phyloP scores from a whole-genome alignment of 2,888 invertebrate species.

The Gonocerus acuteangulatus region DNA sequence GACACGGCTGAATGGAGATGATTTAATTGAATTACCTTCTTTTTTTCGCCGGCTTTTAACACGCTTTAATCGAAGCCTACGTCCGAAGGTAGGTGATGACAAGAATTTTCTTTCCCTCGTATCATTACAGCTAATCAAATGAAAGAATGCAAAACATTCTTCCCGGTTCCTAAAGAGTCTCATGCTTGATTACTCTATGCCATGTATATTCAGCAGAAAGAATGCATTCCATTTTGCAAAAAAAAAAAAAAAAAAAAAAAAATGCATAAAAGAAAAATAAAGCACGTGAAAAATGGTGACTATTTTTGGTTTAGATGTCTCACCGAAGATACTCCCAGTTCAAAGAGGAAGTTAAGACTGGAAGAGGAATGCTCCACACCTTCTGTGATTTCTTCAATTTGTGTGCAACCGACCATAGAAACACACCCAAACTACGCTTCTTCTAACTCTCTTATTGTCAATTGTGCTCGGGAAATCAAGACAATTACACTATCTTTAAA shows the following conservation, averaged over 20 bases:
- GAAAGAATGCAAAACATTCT: slow-evolving; percentile 5
- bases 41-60: slow-evolving; percentile 22
- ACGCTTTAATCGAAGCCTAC: slow-evolving; percentile 23
- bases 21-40: slow-evolving; percentile 22
- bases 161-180: slow-evolving; percentile 2
- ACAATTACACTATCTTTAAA: background rate
- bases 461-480: background rate
- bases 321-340: slow-evolving; percentile 12
- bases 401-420: slow-evolving; percentile 16
- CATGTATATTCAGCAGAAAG: no score
- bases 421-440: slow-evolving; percentile 11
- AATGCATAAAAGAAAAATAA: background rate
- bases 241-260: background rate
- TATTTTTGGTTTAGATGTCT: background rate
- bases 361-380: slow-evolving; percentile 19
- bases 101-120: background rate
- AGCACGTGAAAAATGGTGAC: background rate
- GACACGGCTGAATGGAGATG: background rate
- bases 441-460: background rate
- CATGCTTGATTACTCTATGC: background rate
- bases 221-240: no score
- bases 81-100: slow-evolving; percentile 4
- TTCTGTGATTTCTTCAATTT: slow-evolving; percentile 24
- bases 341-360: slow-evolving; percentile 20
- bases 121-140: background rate